Evolutionary conservation across 1,140 invertebrate species (phyloP).

Genomic region (Neuroterus valhalla): DNA sequence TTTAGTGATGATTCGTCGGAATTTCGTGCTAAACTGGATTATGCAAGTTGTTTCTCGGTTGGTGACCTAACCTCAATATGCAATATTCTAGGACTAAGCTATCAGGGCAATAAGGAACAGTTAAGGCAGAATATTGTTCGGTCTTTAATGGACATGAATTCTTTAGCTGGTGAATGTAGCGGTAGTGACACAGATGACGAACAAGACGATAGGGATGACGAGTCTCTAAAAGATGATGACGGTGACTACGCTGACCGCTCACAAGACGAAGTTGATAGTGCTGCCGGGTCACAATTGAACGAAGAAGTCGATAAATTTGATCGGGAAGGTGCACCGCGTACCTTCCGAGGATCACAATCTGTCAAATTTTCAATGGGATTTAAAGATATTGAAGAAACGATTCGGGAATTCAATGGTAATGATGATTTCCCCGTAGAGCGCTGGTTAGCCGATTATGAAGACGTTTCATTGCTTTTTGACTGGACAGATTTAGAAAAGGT

Average conservation of each 20-base stretch:
- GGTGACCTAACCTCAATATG: no score
- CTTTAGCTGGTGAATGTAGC: no score
- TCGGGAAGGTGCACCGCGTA: no score
- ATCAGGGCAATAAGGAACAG: not conserved
- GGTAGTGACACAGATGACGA: no score
- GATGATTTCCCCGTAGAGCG: slow-evolving; percentile 48
- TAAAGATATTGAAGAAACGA: no score
- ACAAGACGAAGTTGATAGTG: not conserved
- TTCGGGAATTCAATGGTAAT: slow-evolving; percentile 47
- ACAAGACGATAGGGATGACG: no score
- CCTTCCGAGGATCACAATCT: no score
- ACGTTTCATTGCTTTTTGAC: slow-evolving; percentile 46
- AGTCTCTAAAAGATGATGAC: not conserved
- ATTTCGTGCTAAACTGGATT: slow-evolving; percentile 27
- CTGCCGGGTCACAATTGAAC: not conserved
- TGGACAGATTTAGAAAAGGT: slow-evolving; percentile 59
- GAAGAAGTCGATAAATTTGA: not conserved
- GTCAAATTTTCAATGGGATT: not conserved
- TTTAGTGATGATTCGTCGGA: slow-evolving; percentile 25
- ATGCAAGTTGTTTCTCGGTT: slow-evolving; percentile 28
- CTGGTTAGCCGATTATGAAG: slow-evolving; percentile 60
- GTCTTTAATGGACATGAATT: not conserved
- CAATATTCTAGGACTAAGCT: not conserved
- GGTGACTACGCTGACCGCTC: no score
- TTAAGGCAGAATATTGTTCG: not conserved